Percentiles rank a stretch among this genome's conserved stretches.
These are phyloP conservation scores for Drosophila mulleri DNA, from an alignment of 2,888 invertebrate species.

Conservation along the genomic window DNA sequence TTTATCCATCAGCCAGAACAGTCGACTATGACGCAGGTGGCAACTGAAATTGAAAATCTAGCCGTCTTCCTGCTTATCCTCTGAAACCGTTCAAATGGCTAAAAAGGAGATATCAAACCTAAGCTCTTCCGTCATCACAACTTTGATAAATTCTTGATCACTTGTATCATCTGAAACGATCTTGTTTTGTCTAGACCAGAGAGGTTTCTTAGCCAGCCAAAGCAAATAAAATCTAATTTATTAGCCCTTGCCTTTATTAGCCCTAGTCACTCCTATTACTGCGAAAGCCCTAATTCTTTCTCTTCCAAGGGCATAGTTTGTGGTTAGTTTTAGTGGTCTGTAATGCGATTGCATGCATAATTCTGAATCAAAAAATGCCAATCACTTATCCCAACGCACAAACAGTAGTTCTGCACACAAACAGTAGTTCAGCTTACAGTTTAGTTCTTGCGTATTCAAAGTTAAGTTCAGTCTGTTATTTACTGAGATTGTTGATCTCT, in stretches of 20 bases:
- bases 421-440: neutral
- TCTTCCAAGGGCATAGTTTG: too few species aligned
- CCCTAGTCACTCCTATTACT: too few species aligned
- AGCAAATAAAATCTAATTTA: neutral
- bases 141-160: neutral
- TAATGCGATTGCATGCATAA: too few species aligned
- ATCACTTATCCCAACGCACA: too few species aligned
- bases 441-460: neutral
- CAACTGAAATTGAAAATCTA: slow-evolving; percentile 65
- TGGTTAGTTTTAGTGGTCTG: too few species aligned
- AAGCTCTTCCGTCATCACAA: neutral
- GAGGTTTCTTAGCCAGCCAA: neutral
- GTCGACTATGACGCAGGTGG: slow-evolving; percentile 58
- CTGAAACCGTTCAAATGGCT: neutral
- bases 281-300: too few species aligned
- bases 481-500: neutral
- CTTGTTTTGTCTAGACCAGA: neutral
- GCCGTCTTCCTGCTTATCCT: slow-evolving; percentile 25
- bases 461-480: neutral
- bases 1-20: slow-evolving; percentile 50
- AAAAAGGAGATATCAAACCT: neutral
- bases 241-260: too few species aligned
- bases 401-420: too few species aligned
- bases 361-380: too few species aligned
- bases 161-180: neutral